These are phyloP conservation scores for Malurus leucopterus DNA, from an alignment of 2,797 vertebrate species.

Conservation along the genomic window DNA sequence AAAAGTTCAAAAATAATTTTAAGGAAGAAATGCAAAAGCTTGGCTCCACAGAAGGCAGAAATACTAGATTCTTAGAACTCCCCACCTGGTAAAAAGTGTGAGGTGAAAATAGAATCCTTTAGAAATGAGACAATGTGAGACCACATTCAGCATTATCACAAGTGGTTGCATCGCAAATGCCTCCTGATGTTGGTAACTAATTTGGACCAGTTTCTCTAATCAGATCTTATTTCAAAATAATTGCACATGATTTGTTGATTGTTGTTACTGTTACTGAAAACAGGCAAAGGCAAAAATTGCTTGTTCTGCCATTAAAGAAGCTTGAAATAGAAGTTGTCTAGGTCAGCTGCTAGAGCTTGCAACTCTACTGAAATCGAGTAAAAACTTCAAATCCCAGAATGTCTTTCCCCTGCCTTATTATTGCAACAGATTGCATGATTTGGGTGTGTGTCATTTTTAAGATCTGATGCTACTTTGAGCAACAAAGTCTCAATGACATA, in stretches of 20 bases:
- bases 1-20: not conserved
- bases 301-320: not conserved
- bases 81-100: not conserved
- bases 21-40: not conserved
- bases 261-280: not conserved
- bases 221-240: slow-evolving; percentile 6
- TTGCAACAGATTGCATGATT: not conserved
- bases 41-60: not conserved
- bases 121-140: not conserved
- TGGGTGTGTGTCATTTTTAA: not conserved
- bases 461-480: not conserved
- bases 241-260: not conserved
- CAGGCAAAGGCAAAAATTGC: not conserved
- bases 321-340: slow-evolving; percentile 19
- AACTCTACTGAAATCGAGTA: not conserved
- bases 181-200: not conserved
- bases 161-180: not conserved
- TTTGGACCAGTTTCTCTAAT: not conserved
- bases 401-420: not conserved
- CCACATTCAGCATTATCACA: not conserved
- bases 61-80: not conserved
- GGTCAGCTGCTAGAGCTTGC: not conserved
- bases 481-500: not conserved
- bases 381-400: not conserved
- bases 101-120: not conserved